phyloP scores from a whole-genome alignment of 2,113 vertebrate genomes.

The Todiramphus chloris region DNA sequence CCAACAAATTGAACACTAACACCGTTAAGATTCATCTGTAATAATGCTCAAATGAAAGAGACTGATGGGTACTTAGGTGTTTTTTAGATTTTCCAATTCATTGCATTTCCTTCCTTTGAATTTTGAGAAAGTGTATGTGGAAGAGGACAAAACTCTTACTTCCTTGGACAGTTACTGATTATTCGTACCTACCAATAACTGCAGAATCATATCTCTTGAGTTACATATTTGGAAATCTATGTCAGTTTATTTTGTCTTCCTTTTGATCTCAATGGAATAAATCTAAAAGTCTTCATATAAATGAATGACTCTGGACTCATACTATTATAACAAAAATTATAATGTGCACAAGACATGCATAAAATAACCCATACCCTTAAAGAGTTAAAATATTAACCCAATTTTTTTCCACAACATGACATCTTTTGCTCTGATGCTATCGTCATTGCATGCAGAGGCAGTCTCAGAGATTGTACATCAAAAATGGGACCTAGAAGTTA shows the following conservation, averaged over 20 bases:
- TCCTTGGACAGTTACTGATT: background rate
- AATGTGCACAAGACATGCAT: background rate
- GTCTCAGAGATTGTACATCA: background rate
- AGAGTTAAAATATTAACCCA: background rate
- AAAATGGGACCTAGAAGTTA: background rate
- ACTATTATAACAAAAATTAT: background rate
- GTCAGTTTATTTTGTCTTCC: slow-evolving; percentile 23
- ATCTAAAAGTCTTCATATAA: slow-evolving; percentile 10
- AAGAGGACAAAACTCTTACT: background rate
- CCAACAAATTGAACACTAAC: background rate
- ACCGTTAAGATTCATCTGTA: background rate
- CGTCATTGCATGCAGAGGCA: background rate
- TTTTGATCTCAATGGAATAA: slow-evolving; percentile 6
- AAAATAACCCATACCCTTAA: background rate
- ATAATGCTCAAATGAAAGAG: background rate
- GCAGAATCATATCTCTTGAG: slow-evolving; percentile 1
- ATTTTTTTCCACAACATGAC: background rate
- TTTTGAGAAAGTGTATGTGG: background rate
- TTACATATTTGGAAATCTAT: slow-evolving; percentile 8
- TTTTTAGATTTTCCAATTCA: background rate
- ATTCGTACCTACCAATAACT: slow-evolving; percentile 28
- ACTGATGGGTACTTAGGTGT: background rate
- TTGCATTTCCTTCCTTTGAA: background rate
- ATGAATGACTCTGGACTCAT: background rate
- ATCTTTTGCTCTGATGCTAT: background rate